Evolutionary conservation across 92 coral and sea anemone genomes (phyloP), one percentile per base, ranked within the genome.

Genomic region (Phenganax marumi): DNA sequence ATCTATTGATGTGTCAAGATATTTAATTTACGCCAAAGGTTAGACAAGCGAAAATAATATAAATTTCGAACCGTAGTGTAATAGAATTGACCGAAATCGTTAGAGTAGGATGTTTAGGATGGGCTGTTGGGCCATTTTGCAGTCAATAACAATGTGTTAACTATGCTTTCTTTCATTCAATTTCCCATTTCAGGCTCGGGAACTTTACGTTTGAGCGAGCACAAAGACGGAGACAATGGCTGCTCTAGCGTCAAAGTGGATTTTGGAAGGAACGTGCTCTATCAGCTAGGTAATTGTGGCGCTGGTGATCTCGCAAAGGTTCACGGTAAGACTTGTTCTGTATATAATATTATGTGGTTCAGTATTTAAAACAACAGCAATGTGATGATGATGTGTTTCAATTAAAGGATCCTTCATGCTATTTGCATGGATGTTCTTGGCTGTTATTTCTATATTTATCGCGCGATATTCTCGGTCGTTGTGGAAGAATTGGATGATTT

Each of bases 381-480:
- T 33, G 5, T 33, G 43, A 18, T 58, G n/a, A 33, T 33, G 43
- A 18, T 58, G n/a, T 58, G 8, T 66, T 39, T 78, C 10, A 8
- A 5, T 78, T 78, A 12, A 10, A 78, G 83, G 83, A n/a, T 61
- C 83, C 7, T 61, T 78, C 8, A 78, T 78, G 83, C 47, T 78
- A 12, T 78, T 61, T 50, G 57, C 83, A n/a, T 78, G 83, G 83
- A 62, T 62, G 83, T 61, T 61, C 48, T 39, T 78, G 54, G 83
- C 49, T 49, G 47, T 78, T 11, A 50, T 78, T 48, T 78, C 83
- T 8, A 78, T 78, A 43, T 78, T 78, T 78, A 63, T 78, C 26
- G 83, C 83, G 17, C 83, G 83, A 7, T 78, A 78, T 60, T 78
- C 83, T n/a, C 83, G 83, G 47, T 43, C 72, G 46, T 63, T 78